These are phyloP conservation scores for Phymanthus crucifer DNA, from an alignment of 92 coral and sea anemone genomes.

Conservation along the genomic window DNA sequence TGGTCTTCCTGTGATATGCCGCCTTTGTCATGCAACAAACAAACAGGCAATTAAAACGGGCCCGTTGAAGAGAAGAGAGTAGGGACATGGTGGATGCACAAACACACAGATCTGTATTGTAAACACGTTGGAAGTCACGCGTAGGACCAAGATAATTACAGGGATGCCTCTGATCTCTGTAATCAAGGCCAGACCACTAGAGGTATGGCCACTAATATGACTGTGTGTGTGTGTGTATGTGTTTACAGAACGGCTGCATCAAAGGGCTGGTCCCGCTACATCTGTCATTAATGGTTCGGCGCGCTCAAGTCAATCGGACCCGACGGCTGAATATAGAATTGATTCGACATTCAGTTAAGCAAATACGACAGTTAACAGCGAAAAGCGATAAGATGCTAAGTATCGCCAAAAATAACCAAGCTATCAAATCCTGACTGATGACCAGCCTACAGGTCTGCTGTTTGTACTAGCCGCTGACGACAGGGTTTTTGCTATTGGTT, in stretches of 20 bases:
- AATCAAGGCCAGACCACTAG: not conserved
- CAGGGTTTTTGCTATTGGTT: not conserved
- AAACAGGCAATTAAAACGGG: not conserved
- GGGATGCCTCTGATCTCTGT: not conserved
- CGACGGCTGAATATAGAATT: constrained; percentile 32
- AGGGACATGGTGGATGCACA: not conserved
- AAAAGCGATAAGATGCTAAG: constrained; percentile 9
- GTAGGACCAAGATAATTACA: not conserved
- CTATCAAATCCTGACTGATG: not conserved
- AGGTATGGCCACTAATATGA: not conserved
- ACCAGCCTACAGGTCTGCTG: not conserved
- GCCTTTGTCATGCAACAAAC: not conserved
- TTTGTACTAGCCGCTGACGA: too few species aligned
- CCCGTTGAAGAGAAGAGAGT: not conserved
- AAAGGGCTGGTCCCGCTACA: constrained; percentile 39
- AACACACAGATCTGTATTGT: not conserved
- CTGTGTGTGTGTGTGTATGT: not conserved
- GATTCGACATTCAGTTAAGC: constrained; percentile 61
- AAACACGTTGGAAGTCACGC: constrained; percentile 1
- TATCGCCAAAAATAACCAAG: constrained; percentile 19
- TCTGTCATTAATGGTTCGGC: constrained; percentile 24
- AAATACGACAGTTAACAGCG: constrained; percentile 62
- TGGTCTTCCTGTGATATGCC: not conserved
- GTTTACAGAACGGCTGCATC: constrained; percentile 45
- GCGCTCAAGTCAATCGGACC: constrained; percentile 38